These are phyloP conservation scores for Pristionchus maxplancki DNA, from an alignment of 2,888 invertebrate species.

Conservation along the genomic window DNA sequence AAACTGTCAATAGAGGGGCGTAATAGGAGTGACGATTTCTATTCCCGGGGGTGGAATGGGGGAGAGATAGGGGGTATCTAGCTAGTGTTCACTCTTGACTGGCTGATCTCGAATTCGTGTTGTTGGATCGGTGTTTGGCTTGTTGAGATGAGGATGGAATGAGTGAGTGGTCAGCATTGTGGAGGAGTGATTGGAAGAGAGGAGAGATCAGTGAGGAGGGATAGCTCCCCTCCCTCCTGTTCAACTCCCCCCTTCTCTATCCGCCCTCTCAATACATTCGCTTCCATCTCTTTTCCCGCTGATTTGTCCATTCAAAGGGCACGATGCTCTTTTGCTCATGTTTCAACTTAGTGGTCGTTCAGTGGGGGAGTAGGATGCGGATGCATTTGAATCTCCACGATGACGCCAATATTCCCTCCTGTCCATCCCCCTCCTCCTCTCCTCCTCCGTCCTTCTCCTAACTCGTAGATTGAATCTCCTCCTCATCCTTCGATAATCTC, in stretches of 20 bases:
- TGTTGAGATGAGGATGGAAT: background rate
- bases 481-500: slow-evolving; percentile 1
- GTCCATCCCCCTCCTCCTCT: background rate
- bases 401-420: background rate
- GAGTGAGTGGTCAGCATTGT: slow-evolving; percentile 30
- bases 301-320: slow-evolving; percentile 9
- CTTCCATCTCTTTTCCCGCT: background rate
- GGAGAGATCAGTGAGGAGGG: background rate
- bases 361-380: background rate
- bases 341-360: background rate
- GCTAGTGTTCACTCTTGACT: background rate
- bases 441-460: background rate
- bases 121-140: background rate
- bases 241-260: slow-evolving; percentile 9
- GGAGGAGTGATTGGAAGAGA: slow-evolving; percentile 26
- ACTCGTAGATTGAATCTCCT: background rate
- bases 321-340: background rate
- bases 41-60: background rate
- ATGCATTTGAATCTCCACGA: background rate
- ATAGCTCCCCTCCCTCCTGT: background rate
- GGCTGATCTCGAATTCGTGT: slow-evolving; percentile 12
- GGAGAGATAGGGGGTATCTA: background rate
- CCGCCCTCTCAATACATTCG: slow-evolving; percentile 13
- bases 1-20: slow-evolving; percentile 23
- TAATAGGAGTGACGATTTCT: background rate